phyloP scores from a whole-genome alignment of 1,140 invertebrate species.

The Polypedilum pembai region DNA sequence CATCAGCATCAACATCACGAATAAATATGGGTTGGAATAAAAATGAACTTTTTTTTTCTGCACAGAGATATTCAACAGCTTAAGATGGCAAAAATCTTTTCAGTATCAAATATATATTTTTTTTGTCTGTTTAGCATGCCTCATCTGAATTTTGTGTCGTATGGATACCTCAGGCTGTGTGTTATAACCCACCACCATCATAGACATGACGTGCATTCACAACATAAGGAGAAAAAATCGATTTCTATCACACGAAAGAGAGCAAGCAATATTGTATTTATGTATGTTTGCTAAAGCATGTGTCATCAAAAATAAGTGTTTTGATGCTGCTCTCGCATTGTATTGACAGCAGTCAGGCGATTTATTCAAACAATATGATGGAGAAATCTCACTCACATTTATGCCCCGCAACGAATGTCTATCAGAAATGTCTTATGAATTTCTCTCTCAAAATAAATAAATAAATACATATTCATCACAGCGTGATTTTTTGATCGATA shows the following conservation, averaged over 20 bases:
- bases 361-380: constrained; percentile 7
- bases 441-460: no score
- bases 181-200: background rate
- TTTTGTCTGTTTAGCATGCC: background rate
- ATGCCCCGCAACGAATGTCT: no score
- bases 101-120: background rate
- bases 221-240: no score
- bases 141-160: background rate
- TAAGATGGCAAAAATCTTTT: constrained; percentile 16
- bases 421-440: no score
- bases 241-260: background rate
- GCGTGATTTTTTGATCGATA: no score
- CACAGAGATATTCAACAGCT: constrained; percentile 13
- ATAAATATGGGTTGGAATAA: background rate
- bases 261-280: constrained; percentile 14
- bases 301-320: constrained; percentile 15
- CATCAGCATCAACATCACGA: no score
- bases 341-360: background rate
- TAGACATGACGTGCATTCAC: background rate
- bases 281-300: background rate
- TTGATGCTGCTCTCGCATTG: background rate
- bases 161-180: background rate
- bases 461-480: no score
- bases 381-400: no score
- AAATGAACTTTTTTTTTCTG: constrained; percentile 21